These are phyloP conservation scores for Hydractinia symbiolongicarpus DNA, from an alignment of 30 jellyfish, hydroid and myxozoan species.

Conservation along the genomic window DNA sequence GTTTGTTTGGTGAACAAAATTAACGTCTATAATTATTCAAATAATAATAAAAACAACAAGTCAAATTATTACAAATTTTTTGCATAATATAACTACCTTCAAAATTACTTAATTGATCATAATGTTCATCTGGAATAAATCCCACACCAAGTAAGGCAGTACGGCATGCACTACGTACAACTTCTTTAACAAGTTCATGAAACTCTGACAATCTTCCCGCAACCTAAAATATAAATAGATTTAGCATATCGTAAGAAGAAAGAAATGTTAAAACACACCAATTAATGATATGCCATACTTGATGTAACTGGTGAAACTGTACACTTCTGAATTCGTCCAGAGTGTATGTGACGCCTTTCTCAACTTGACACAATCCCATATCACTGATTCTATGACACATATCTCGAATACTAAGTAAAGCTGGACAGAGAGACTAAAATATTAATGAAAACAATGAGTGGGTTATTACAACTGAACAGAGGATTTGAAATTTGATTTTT, in stretches of 20 bases:
- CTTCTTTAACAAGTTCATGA: slow-evolving; percentile 89
- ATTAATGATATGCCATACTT: slow-evolving; percentile 40
- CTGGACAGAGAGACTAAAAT: slow-evolving; percentile 88
- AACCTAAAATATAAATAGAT: slow-evolving; percentile 34
- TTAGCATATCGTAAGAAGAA: background rate
- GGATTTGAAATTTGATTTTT: background rate
- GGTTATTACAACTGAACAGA: background rate
- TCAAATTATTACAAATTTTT: too few relatives aligned
- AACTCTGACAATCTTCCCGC: slow-evolving; percentile 70
- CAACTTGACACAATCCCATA: slow-evolving; percentile 94
- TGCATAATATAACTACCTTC: too few relatives aligned
- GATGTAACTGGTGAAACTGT: slow-evolving; percentile 72
- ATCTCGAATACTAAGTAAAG: slow-evolving; percentile 87
- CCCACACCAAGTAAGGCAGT: slow-evolving; percentile 91
- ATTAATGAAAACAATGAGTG: background rate
- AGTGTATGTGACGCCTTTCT: slow-evolving; percentile 76
- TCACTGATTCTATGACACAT: slow-evolving; percentile 95
- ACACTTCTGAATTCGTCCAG: slow-evolving; percentile 60
- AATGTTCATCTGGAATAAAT: slow-evolving; percentile 93
- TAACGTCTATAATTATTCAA: too few relatives aligned
- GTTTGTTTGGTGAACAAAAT: too few relatives aligned
- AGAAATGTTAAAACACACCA: background rate
- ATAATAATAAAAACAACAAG: too few relatives aligned
- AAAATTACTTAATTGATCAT: slow-evolving; percentile 10
- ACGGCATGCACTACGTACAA: slow-evolving; percentile 98